Percentiles rank a stretch among this genome's conserved stretches.
Conservation (phyloP, 2,888 invertebrate genomes). For the Ceriagrion tenellum region DNA sequence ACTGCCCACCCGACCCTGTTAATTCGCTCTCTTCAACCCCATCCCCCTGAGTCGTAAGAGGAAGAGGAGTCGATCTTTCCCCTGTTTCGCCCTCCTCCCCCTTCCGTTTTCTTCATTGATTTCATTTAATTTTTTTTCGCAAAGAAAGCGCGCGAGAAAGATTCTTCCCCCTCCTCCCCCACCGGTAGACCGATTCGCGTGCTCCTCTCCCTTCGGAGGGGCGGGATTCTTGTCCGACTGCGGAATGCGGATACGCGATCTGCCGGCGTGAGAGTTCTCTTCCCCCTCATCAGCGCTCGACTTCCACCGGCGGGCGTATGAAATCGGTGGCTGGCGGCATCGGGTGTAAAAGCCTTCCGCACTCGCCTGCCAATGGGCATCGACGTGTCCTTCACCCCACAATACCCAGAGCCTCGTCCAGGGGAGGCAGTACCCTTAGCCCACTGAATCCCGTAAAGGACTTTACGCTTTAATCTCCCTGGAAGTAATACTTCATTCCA, state of each 20-base stretch:
- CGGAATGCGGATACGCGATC: conserved; percentile 59
- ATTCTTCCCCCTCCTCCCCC: not conserved
- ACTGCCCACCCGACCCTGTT: not conserved
- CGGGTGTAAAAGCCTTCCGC: not conserved
- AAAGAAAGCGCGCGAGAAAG: not conserved
- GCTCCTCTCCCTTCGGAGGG: not conserved
- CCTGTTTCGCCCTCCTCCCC: too few species aligned
- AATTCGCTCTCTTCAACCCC: not conserved
- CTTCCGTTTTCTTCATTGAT: not conserved
- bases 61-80: too few species aligned
- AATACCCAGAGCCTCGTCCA: too few species aligned
- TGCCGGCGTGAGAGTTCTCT: not conserved
- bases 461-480: too few species aligned
- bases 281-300: not conserved
- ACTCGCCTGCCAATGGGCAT: conserved; percentile 46
- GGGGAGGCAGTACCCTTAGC: too few species aligned
- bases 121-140: not conserved
- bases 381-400: not conserved
- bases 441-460: too few species aligned
- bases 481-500: too few species aligned
- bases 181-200: not conserved
- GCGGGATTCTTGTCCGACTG: not conserved
- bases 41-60: too few species aligned
- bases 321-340: not conserved
- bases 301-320: not conserved